Base-by-base conservation (phyloP, 1,140 invertebrate genomes). In the Caerostris extrusa region DNA sequence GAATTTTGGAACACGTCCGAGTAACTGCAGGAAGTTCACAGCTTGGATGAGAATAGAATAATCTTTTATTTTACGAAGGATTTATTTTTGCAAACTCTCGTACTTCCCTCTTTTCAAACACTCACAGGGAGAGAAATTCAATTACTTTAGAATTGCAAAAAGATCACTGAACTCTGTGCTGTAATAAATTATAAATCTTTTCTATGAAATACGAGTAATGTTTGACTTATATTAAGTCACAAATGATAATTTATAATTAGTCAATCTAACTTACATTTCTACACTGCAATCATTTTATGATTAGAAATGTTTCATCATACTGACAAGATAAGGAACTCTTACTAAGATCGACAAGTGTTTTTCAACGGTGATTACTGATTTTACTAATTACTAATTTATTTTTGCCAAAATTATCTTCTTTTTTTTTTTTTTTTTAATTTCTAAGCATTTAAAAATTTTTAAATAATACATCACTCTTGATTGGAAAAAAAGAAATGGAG, bases 71-170 rank as follows among this genome's bases (percentile, higher is more conserved):
- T 50, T 50, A 53, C 53, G 71, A 77, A 77, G 12, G 71, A 77
- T 77, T 77, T 77, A 77, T 77, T 77, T 77, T 77, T 77, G 34
- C 71, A 12, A 3, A 12, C 71, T 53, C 19, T 77, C 8, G 19
- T 77, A 77, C 71, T 77, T 77, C 71, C 71, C 71, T 77, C 71
- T 77, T 77, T 77, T 77, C 34, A 77, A 77, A 12, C 34, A 77
- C 53, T 77, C 50, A 50, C 53, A 77, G 34, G 53, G 14, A 67
- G 71, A 77, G 14, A 67, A 77, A 7, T 77, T 50, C 53, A 77
- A 77, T 77, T 77, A 50, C 34, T 5, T 50, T 2, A 12, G 71
- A 77, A 77, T 50, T 64, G 61, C 12, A 64, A 17, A 3, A 10
- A 19, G 71, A 77, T 34, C 71, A 50, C 12, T 77, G 71, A 77